Percentiles rank a stretch among this genome's conserved stretches.
Conservation (phyloP, 2,113 vertebrate species). For the Chauna torquata region DNA sequence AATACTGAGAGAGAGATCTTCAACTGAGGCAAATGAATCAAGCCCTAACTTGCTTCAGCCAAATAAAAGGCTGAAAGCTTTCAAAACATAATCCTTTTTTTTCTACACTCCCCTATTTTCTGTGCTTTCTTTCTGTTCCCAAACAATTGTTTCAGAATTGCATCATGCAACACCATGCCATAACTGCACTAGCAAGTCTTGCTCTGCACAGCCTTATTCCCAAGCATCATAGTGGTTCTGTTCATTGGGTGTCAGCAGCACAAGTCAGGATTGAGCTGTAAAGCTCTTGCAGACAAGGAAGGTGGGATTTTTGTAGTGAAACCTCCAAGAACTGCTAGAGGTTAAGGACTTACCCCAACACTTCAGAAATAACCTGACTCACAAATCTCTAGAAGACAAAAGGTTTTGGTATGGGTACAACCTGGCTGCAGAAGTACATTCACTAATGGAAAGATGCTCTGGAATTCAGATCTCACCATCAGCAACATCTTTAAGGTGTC, state of each 20-base stretch:
- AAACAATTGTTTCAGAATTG: background rate
- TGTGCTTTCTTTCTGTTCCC: background rate
- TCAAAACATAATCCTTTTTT: background rate
- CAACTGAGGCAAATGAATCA: background rate
- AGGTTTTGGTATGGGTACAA: background rate
- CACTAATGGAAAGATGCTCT: no score
- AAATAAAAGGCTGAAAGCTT: background rate
- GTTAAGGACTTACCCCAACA: background rate
- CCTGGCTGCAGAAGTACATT: fast-evolving
- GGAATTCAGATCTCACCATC: background rate
- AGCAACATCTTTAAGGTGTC: background rate
- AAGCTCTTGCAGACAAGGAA: background rate
- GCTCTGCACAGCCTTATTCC: no score
- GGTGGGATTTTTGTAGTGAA: background rate
- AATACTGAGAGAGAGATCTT: background rate
- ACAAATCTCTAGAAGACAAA: no score
- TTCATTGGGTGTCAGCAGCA: background rate
- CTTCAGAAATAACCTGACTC: background rate
- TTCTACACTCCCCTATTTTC: background rate
- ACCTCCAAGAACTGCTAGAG: background rate
- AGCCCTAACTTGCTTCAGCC: background rate
- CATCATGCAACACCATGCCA: background rate
- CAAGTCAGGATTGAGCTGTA: background rate
- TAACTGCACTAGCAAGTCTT: background rate
- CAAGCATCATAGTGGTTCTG: fast-evolving